Evolutionary conservation across 2,888 invertebrate genomes (phyloP).

Genomic region (Melanotus villosus): DNA sequence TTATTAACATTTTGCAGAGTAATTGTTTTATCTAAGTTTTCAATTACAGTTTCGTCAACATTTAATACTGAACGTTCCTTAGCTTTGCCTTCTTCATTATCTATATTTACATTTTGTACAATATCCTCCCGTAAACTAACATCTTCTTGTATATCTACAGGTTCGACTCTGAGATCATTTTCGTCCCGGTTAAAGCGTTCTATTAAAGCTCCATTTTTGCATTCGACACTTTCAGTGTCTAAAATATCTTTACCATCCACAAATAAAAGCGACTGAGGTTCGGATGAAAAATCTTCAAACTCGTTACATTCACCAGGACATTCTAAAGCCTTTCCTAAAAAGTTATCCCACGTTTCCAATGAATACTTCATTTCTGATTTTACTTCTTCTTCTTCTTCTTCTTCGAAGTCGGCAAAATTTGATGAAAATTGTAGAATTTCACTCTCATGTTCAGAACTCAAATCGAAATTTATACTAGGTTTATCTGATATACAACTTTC

Average conservation of each 20-base stretch:
- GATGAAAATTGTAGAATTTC: slow-evolving; percentile 72
- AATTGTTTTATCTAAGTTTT: slow-evolving; percentile 12
- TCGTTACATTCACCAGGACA: slow-evolving; percentile 53
- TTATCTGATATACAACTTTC: neutral
- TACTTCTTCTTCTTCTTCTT: slow-evolving; percentile 7
- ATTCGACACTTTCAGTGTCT: neutral
- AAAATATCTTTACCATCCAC: slow-evolving; percentile 3
- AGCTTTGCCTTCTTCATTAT: neutral
- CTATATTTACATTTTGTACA: no score
- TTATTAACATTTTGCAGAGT: neutral
- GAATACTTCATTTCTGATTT: slow-evolving; percentile 62
- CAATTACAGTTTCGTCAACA: neutral
- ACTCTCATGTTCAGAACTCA: slow-evolving; percentile 57
- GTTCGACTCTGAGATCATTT: slow-evolving; percentile 6
- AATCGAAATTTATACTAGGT: neutral
- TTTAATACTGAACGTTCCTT: neutral
- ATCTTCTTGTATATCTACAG: neutral
- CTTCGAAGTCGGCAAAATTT: slow-evolving; percentile 65
- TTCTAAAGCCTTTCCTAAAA: slow-evolving; percentile 64
- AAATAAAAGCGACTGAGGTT: slow-evolving; percentile 55
- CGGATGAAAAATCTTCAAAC: slow-evolving; percentile 61
- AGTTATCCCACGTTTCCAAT: slow-evolving; percentile 68
- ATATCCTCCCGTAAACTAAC: no score
- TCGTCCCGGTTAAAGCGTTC: neutral
- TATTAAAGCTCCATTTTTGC: slow-evolving; percentile 20